phyloP scores from a whole-genome alignment of 1,140 invertebrate genomes.

The Calliopsis andreniformis region DNA sequence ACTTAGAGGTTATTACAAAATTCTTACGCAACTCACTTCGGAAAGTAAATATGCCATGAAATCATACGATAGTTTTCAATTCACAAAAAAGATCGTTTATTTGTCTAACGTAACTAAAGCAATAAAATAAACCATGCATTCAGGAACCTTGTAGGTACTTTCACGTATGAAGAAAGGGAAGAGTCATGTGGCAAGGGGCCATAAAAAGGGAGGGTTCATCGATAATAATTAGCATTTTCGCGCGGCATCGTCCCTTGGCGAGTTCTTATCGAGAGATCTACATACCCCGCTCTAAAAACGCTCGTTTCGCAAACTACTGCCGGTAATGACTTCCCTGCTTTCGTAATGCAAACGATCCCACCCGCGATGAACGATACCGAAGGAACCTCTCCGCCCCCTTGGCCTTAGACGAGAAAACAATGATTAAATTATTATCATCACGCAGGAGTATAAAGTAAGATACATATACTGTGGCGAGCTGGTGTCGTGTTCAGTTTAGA shows the following conservation, averaged over 20 bases:
- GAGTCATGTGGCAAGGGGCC: too few species aligned
- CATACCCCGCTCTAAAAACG: slow-evolving; percentile 34
- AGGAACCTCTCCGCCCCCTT: neutral
- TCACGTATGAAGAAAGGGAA: too few species aligned
- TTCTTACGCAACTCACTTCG: too few species aligned
- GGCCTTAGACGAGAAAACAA: neutral
- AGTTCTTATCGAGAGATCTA: slow-evolving; percentile 29
- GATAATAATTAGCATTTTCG: slow-evolving; percentile 34
- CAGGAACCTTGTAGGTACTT: too few species aligned
- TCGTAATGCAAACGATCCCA: slow-evolving; percentile 23
- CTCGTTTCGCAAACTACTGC: slow-evolving; percentile 11
- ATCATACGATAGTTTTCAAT: too few species aligned
- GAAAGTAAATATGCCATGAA: too few species aligned
- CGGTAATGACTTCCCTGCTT: slow-evolving; percentile 41
- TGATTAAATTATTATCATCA: slow-evolving; percentile 35
- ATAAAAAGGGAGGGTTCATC: neutral
- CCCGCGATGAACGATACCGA: slow-evolving; percentile 29
- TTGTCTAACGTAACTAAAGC: too few species aligned
- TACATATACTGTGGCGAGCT: too few species aligned
- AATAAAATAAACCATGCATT: too few species aligned
- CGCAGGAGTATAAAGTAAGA: neutral
- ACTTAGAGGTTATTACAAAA: too few species aligned
- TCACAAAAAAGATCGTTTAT: too few species aligned
- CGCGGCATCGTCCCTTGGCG: neutral
- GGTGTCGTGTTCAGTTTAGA: slow-evolving; percentile 15